Conservation (phyloP, 2,113 vertebrate genomes). For the Eptatretus burgeri region DNA sequence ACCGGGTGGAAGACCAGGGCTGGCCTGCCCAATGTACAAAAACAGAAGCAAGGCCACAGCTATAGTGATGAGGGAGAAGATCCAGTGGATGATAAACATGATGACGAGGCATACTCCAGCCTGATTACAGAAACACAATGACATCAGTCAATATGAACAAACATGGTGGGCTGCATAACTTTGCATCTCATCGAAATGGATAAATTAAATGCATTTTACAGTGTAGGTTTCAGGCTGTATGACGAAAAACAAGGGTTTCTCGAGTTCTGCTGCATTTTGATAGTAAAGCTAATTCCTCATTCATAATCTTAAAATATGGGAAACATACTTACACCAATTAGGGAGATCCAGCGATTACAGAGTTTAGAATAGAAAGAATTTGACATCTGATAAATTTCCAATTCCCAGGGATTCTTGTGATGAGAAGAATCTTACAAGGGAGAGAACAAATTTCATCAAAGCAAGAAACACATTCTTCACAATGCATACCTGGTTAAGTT, state of each 20-base stretch:
- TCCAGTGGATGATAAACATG: conserved; percentile 85
- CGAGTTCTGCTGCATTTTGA: no score
- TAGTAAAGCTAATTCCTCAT: no score
- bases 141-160: neutral
- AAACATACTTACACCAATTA: conserved; percentile 37
- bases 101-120: conserved; percentile 37
- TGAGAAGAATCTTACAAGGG: no score
- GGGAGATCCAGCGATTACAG: conserved; percentile 57
- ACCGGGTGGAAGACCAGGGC: conserved; percentile 58
- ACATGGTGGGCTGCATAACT: neutral
- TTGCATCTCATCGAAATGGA: no score
- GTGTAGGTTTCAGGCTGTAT: neutral
- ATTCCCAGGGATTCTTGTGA: conserved; percentile 17
- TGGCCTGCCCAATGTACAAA: conserved; percentile 60
- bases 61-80: conserved; percentile 50
- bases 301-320: no score
- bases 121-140: conserved; percentile 16
- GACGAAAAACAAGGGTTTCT: no score
- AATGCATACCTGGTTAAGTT: no score
- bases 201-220: neutral
- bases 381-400: conserved; percentile 24
- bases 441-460: no score
- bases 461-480: no score
- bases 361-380: conserved; percentile 26
- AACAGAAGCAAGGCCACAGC: conserved; percentile 33